phyloP scores from a whole-genome alignment of 1,140 invertebrate species.

The Drosophila melanica region DNA sequence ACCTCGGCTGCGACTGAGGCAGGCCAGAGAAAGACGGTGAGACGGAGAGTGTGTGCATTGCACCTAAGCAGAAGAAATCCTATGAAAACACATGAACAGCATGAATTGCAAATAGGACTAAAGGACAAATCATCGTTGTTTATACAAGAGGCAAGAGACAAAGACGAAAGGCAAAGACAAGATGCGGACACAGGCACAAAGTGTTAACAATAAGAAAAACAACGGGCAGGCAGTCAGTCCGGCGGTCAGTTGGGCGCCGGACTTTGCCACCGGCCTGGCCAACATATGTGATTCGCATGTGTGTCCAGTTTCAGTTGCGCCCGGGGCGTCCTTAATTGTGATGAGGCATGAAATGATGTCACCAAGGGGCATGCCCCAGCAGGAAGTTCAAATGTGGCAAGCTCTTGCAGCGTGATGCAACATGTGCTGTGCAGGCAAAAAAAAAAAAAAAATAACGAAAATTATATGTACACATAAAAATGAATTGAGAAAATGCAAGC shows the following conservation, averaged over 20 bases:
- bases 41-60: background rate
- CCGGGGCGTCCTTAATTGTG: constrained; percentile 70
- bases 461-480: too few species aligned
- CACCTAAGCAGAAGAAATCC: constrained; percentile 67
- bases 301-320: constrained; percentile 29
- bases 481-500: background rate
- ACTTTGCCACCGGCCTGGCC: constrained; percentile 46
- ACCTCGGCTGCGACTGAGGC: constrained; percentile 47
- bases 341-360: constrained; percentile 84
- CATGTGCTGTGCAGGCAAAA: constrained; percentile 63
- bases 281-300: constrained; percentile 80
- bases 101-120: constrained; percentile 78
- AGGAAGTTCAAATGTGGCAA: constrained; percentile 54
- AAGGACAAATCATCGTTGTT: constrained; percentile 78
- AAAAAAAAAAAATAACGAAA: too few species aligned
- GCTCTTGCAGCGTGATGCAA: constrained; percentile 64
- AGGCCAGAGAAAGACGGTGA: constrained; percentile 19
- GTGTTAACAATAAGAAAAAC: constrained; percentile 81
- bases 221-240: constrained; percentile 38
- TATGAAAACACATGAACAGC: constrained; percentile 72
- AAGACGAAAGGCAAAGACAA: constrained; percentile 39
- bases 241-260: constrained; percentile 32
- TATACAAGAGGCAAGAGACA: constrained; percentile 66
- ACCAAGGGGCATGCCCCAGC: constrained; percentile 64
- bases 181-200: constrained; percentile 49